These are phyloP conservation scores for Chrosomus eos DNA, from an alignment of 2,797 vertebrate genomes.

Conservation along the genomic window DNA sequence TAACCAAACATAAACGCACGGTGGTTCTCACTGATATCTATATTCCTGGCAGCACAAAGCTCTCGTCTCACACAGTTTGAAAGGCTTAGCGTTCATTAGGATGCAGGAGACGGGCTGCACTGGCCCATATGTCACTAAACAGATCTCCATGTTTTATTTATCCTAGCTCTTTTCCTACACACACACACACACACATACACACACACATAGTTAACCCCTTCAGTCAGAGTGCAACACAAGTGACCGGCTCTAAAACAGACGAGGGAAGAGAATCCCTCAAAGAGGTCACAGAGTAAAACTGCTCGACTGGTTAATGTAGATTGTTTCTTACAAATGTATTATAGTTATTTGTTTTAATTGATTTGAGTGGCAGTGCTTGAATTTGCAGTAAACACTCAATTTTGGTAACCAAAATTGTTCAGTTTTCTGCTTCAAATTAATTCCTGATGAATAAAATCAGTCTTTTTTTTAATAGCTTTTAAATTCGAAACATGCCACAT, in stretches of 20 bases:
- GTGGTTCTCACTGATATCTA: slow-evolving; percentile 43
- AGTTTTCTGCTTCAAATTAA: neutral
- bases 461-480: neutral
- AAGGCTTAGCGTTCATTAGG: slow-evolving; percentile 58
- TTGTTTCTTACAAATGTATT: neutral
- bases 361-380: neutral
- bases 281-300: neutral
- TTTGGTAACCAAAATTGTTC: neutral
- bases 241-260: neutral
- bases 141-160: slow-evolving; percentile 70
- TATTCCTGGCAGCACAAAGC: slow-evolving; percentile 51
- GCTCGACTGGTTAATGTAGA: neutral
- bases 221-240: slow-evolving; percentile 26
- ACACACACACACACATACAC: neutral
- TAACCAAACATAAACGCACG: slow-evolving; percentile 25
- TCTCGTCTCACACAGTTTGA: slow-evolving; percentile 34
- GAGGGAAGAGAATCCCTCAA: neutral
- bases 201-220: slow-evolving; percentile 32
- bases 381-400: neutral
- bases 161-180: slow-evolving; percentile 54
- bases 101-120: slow-evolving; percentile 57
- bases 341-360: neutral
- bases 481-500: neutral
- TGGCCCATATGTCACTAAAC: slow-evolving; percentile 68
- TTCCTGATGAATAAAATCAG: neutral